Percentiles rank a stretch among this genome's conserved stretches.
phyloP scores from a whole-genome alignment of 2,797 vertebrate genomes.

The Chelonia mydas region DNA sequence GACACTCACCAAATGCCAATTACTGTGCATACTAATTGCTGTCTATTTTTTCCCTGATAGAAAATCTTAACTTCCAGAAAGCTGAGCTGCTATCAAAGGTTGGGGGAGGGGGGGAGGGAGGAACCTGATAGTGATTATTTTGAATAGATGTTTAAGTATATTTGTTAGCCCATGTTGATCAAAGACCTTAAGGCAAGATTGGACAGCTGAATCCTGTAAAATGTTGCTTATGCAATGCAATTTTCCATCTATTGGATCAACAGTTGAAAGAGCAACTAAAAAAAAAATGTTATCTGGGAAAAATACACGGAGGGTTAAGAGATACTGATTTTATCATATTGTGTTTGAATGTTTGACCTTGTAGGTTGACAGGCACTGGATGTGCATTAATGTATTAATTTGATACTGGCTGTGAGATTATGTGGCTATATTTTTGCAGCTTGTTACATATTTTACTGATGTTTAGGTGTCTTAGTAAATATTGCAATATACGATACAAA shows the following conservation, averaged over 20 bases:
- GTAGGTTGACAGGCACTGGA: background rate
- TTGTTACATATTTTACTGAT: background rate
- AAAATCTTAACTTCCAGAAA: background rate
- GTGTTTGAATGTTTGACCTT: background rate
- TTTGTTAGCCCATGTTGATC: background rate
- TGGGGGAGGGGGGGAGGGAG: too few species aligned
- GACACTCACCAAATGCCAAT: background rate
- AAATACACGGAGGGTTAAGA: background rate
- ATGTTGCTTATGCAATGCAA: rapidly evolving
- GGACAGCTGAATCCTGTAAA: background rate
- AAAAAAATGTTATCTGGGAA: background rate
- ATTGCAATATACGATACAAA: background rate
- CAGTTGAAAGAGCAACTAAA: background rate
- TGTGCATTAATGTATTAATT: background rate
- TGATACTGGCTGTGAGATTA: background rate
- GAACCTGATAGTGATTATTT: background rate
- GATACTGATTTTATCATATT: background rate
- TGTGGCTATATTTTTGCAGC: rapidly evolving
- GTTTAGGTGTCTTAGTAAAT: background rate
- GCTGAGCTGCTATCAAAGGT: background rate
- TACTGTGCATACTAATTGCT: background rate
- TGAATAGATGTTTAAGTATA: background rate
- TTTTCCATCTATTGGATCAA: background rate
- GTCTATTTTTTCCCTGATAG: background rate
- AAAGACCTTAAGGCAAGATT: background rate